Evolutionary conservation across 2,113 vertebrate species (phyloP).

Genomic region (Acrocephalus kingi): DNA sequence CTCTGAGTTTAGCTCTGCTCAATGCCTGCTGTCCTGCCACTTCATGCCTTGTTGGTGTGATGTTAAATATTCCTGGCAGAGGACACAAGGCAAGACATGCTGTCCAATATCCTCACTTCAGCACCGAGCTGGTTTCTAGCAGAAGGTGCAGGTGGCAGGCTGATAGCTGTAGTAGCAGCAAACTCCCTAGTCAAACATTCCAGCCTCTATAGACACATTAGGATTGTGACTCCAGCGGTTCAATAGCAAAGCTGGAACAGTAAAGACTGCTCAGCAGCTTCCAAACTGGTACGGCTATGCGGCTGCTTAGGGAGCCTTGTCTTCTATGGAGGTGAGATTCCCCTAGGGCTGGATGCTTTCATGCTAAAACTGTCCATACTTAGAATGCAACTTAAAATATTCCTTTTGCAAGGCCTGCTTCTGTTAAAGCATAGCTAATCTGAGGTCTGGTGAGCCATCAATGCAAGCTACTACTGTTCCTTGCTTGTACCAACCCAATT

Average conservation of each 20-base stretch:
- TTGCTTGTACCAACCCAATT: background rate
- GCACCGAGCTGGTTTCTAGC: rapidly evolving
- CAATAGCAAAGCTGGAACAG: background rate
- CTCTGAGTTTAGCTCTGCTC: background rate
- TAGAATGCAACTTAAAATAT: background rate
- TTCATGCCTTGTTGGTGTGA: background rate
- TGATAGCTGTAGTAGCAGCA: background rate
- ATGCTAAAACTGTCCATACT: background rate
- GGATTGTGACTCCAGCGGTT: background rate
- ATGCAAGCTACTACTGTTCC: background rate
- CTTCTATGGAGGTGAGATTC: background rate
- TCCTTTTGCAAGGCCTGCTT: background rate
- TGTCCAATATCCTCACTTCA: background rate
- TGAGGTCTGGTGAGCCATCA: background rate
- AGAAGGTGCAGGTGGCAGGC: background rate
- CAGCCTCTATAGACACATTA: background rate
- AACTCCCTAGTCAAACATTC: background rate
- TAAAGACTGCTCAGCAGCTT: background rate
- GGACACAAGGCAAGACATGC: background rate
- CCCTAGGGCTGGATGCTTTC: background rate
- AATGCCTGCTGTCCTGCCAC: background rate
- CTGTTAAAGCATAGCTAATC: background rate
- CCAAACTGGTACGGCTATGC: background rate
- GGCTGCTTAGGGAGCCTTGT: background rate
- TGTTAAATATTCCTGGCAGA: background rate